These are phyloP conservation scores for Nomada goodeniana DNA, from an alignment of 2,888 invertebrate species.

Conservation along the genomic window DNA sequence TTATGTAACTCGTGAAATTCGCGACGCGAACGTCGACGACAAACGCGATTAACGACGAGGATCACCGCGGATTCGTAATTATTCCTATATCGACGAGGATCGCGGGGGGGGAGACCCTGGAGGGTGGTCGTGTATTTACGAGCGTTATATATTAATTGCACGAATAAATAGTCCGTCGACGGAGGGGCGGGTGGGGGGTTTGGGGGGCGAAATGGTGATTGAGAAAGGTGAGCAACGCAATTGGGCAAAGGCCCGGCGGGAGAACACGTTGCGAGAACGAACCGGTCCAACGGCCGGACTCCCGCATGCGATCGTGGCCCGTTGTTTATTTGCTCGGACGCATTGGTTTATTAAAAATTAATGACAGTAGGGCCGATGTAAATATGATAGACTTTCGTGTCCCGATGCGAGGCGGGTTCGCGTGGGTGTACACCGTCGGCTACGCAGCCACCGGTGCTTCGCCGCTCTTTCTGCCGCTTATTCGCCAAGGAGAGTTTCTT, in stretches of 20 bases:
- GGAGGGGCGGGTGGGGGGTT: background rate
- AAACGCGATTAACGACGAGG: constrained; percentile 72
- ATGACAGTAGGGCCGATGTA: constrained; percentile 79
- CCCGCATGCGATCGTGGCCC: constrained; percentile 65
- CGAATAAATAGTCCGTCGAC: constrained; percentile 80
- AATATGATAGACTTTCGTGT: constrained; percentile 74
- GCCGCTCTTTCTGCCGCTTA: background rate
- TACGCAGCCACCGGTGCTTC: constrained; percentile 38
- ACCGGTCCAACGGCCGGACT: constrained; percentile 75
- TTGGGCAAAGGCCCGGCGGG: constrained; percentile 59
- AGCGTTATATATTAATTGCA: constrained; percentile 84
- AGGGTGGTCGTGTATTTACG: constrained; percentile 80
- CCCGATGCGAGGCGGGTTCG: constrained; percentile 34
- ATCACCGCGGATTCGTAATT: constrained; percentile 79
- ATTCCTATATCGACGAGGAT: constrained; percentile 74
- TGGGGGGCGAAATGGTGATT: background rate
- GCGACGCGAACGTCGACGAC: constrained; percentile 48
- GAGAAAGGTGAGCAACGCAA: constrained; percentile 11
- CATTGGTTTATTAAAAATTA: constrained; percentile 82
- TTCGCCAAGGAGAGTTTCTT: background rate
- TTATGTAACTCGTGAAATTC: constrained; percentile 46
- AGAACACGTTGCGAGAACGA: constrained; percentile 66
- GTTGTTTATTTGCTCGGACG: constrained; percentile 65
- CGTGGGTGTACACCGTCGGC: constrained; percentile 49
- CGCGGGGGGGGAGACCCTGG: constrained; percentile 59